A percentile compares a stretch with the other conserved stretches of the same genome.
Conservation (phyloP, 2,888 invertebrate species). For the Sarcophaga subvicina region DNA sequence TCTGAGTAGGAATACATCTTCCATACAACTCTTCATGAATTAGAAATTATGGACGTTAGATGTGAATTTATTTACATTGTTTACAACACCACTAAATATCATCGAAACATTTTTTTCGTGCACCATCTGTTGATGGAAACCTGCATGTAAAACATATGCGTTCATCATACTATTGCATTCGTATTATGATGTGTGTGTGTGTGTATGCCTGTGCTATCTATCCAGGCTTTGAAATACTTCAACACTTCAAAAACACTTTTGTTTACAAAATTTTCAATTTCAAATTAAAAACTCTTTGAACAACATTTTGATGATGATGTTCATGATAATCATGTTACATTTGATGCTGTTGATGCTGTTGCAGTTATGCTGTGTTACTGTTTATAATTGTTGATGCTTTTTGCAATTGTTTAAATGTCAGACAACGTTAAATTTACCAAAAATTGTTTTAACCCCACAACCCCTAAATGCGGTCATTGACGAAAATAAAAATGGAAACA, state of each 20-base stretch:
- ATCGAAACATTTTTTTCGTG: background rate
- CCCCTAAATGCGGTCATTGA: background rate
- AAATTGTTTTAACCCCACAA: slow-evolving; percentile 29
- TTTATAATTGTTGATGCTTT: slow-evolving; percentile 44
- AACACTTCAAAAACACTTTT: slow-evolving; percentile 58
- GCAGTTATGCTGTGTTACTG: slow-evolving; percentile 4
- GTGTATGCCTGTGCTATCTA: no score
- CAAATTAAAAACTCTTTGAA: slow-evolving; percentile 54
- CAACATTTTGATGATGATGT: slow-evolving; percentile 32
- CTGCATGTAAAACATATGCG: background rate
- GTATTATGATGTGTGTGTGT: background rate
- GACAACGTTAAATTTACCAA: slow-evolving; percentile 37
- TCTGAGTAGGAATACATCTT: no score
- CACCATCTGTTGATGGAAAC: background rate
- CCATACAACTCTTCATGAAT: no score
- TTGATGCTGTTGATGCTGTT: slow-evolving; percentile 11
- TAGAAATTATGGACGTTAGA: no score
- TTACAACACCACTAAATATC: no score
- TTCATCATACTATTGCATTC: background rate
- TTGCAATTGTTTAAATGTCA: slow-evolving; percentile 33
- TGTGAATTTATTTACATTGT: no score
- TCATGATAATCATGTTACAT: slow-evolving; percentile 9
- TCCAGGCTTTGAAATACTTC: slow-evolving; percentile 30
- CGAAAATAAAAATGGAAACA: background rate
- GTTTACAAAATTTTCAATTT: slow-evolving; percentile 52